phyloP scores from a whole-genome alignment of 2,113 vertebrate genomes.

The Cyprinodon variegatus region DNA sequence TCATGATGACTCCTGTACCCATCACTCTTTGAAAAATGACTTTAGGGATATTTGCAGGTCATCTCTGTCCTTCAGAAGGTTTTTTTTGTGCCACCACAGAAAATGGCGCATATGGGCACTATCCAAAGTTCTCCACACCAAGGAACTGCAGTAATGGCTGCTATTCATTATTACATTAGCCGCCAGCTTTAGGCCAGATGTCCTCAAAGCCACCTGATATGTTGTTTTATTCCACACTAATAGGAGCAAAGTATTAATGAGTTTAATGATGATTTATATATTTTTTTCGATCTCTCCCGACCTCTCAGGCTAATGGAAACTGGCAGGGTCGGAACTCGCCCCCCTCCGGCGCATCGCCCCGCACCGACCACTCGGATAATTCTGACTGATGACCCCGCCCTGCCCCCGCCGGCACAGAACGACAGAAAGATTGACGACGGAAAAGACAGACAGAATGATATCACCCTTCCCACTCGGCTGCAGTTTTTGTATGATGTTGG shows the following conservation, averaged over 20 bases:
- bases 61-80: too few relatives aligned
- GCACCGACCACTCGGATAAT: slow-evolving; percentile 88
- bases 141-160: not conserved
- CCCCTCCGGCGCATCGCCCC: slow-evolving; percentile 84
- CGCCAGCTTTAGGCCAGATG: too few relatives aligned
- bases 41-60: too few relatives aligned
- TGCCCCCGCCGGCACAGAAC: slow-evolving; percentile 37
- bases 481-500: slow-evolving; percentile 63
- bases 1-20: too few relatives aligned
- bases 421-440: slow-evolving; percentile 47
- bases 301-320: slow-evolving; percentile 84
- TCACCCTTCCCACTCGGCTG: slow-evolving; percentile 68
- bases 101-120: not conserved
- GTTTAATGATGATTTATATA: too few relatives aligned
- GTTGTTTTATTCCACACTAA: too few relatives aligned
- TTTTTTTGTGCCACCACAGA: not conserved
- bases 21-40: too few relatives aligned
- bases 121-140: not conserved
- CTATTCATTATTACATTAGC: too few relatives aligned
- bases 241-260: too few relatives aligned
- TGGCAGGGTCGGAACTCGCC: slow-evolving; percentile 88
- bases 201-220: too few relatives aligned
- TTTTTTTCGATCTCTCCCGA: not conserved
- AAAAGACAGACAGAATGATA: slow-evolving; percentile 71
- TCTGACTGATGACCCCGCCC: slow-evolving; percentile 83